Evolutionary conservation across 2,888 invertebrate genomes (phyloP), one percentile per base, ranked within the genome.

Genomic region (Melanophora roralis): DNA sequence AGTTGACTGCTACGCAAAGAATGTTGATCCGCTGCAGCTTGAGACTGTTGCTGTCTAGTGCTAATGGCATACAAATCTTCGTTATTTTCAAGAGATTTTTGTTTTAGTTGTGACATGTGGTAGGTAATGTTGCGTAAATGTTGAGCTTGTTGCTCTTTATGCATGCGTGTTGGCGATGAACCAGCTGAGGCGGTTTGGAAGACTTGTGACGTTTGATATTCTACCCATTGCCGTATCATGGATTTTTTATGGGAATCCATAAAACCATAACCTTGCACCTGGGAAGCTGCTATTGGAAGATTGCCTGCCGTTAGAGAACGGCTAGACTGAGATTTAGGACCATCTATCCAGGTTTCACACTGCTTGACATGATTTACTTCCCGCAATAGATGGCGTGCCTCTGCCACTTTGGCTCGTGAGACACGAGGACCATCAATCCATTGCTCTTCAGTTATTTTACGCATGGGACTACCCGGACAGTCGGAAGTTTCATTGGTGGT

Each of bases 391-490:
- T 95, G 95, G 55, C 96, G 91, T 0, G 95, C 96, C 89, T 95
- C 95, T 1, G 95, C 95, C 64, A 95, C 93, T 89, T 94, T 95
- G 16, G 94, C 95, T 86, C 94, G 94, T 0, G 95, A 95, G 85
- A 97, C 95, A 86, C 97, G 93, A 0, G 98, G 98, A 0, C 98
- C 98, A 90, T 98, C 98, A 81, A 98, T 96, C 98, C 98, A 98
- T 87, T 97, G 96, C 86, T 98, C 98, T 86, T 97, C 97, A 83
- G 95, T 95, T 19, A 91, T 88, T 82, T 89, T 87, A 4, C 89
- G 85, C 85, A 89, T 86, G 9, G 88, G 86, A 47, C 89, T 89
- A 14, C 90, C 90, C 0, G 91, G 89, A 62, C 90, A 90, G 0
- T 85, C 86, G 0, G 76, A 81, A 1, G 85, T 83, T 27, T 79